Evolutionary conservation across 1,140 invertebrate species (phyloP).

Genomic region (Aphis gossypii): DNA sequence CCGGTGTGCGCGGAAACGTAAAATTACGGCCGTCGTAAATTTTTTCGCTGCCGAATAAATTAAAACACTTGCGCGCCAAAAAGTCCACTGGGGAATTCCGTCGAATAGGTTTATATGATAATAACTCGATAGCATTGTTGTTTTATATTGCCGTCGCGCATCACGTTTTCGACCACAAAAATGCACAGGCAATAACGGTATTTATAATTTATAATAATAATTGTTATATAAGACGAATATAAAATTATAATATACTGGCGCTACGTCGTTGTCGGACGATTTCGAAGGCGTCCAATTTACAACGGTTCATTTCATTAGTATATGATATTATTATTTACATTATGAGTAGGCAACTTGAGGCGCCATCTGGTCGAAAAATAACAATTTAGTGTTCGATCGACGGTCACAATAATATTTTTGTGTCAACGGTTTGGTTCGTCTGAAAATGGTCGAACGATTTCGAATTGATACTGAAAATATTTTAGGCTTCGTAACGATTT

Average conservation of each 20-base stretch:
- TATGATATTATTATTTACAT: not conserved
- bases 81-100: conserved; percentile 35
- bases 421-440: not conserved
- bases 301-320: not conserved
- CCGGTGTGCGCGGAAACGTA: not conserved
- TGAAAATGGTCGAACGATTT: not conserved
- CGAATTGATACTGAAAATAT: not conserved
- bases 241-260: not conserved
- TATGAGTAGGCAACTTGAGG: not conserved
- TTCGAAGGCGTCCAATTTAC: not conserved
- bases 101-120: not conserved
- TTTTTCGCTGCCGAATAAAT: conserved; percentile 48
- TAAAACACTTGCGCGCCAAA: not conserved
- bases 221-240: not conserved
- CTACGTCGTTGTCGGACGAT: too few species aligned
- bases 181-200: not conserved
- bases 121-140: not conserved
- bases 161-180: not conserved
- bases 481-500: not conserved
- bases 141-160: not conserved
- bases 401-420: not conserved
- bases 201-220: not conserved
- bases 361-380: not conserved
- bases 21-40: conserved; percentile 46
- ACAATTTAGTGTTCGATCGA: not conserved